A percentile compares a stretch with the other conserved stretches of the same genome.
These are phyloP conservation scores for Pseudococcus viburni DNA, from an alignment of 2,888 invertebrate species.

Conservation along the genomic window DNA sequence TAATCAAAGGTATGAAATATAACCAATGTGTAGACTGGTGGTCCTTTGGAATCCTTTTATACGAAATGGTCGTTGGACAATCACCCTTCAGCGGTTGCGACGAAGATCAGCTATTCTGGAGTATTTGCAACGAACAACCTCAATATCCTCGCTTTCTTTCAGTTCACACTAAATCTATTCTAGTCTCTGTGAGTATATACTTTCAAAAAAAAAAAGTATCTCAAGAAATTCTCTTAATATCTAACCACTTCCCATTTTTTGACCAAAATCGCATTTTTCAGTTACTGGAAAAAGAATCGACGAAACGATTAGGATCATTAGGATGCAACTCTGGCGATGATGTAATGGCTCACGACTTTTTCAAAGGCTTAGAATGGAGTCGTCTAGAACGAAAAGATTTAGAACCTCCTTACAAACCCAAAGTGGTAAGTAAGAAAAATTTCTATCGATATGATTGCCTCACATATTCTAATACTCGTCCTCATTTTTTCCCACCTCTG, in stretches of 20 bases:
- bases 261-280: conserved; percentile 69
- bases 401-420: conserved; percentile 95
- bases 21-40: conserved; percentile 99
- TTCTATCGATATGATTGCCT: not conserved
- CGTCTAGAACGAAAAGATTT: conserved; percentile 88
- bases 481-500: not conserved
- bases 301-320: conserved; percentile 88
- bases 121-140: conserved; percentile 97
- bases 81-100: conserved; percentile 99
- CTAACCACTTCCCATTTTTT: too few relatives aligned
- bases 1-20: conserved; percentile 95
- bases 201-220: not conserved
- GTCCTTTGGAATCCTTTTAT: conserved; percentile 97
- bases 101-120: conserved; percentile 99
- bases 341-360: conserved; percentile 92
- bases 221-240: too few relatives aligned
- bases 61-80: conserved; percentile 99
- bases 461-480: not conserved
- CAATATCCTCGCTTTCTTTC: conserved; percentile 95
- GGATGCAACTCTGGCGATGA: conserved; percentile 86
- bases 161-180: conserved; percentile 85
- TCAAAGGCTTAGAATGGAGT: conserved; percentile 90
- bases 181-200: conserved; percentile 80
- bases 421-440: conserved; percentile 79
- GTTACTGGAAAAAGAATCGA: conserved; percentile 93